Percentiles rank a stretch among this genome's conserved stretches.
These are phyloP conservation scores for Zophobas morio DNA, from an alignment of 1,140 invertebrate species.

Conservation along the genomic window DNA sequence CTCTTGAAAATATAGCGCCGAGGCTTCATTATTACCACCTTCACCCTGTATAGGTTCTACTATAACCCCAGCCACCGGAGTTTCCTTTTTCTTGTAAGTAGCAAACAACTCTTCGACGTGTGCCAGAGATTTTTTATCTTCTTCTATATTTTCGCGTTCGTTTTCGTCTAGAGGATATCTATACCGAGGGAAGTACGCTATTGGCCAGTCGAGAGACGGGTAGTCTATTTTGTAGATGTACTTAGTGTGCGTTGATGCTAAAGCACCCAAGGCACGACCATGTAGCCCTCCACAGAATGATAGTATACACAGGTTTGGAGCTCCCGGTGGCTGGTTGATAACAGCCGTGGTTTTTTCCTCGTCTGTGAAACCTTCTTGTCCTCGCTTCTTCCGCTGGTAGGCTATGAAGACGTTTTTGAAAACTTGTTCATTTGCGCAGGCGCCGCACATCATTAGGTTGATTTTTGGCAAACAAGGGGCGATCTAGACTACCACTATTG, in stretches of 20 bases:
- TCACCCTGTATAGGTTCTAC: slow-evolving; percentile 98
- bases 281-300: slow-evolving; percentile 91
- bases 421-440: slow-evolving; percentile 97
- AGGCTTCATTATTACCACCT: slow-evolving; percentile 96
- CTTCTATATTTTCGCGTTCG: slow-evolving; percentile 80
- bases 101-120: slow-evolving; percentile 84
- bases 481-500: slow-evolving; percentile 65
- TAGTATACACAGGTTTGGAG: slow-evolving; percentile 86
- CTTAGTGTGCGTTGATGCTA: slow-evolving; percentile 94
- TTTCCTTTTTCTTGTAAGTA: slow-evolving; percentile 80
- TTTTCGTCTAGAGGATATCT: slow-evolving; percentile 94
- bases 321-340: slow-evolving; percentile 87
- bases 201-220: slow-evolving; percentile 90
- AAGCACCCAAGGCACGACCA: slow-evolving; percentile 86
- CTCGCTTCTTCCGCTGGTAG: slow-evolving; percentile 73
- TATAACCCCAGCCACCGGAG: slow-evolving; percentile 94
- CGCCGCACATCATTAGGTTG: slow-evolving; percentile 97
- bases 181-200: slow-evolving; percentile 83
- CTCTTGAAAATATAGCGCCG: slow-evolving; percentile 88
- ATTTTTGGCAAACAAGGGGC: slow-evolving; percentile 87
- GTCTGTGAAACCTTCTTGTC: slow-evolving; percentile 80
- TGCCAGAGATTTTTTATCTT: slow-evolving; percentile 80
- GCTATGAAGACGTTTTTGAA: slow-evolving; percentile 90
- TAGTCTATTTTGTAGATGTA: slow-evolving; percentile 96
- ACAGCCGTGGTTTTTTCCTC: slow-evolving; percentile 67